Conservation (phyloP, 2,888 invertebrate genomes). For the Polymixis flavicincta region DNA sequence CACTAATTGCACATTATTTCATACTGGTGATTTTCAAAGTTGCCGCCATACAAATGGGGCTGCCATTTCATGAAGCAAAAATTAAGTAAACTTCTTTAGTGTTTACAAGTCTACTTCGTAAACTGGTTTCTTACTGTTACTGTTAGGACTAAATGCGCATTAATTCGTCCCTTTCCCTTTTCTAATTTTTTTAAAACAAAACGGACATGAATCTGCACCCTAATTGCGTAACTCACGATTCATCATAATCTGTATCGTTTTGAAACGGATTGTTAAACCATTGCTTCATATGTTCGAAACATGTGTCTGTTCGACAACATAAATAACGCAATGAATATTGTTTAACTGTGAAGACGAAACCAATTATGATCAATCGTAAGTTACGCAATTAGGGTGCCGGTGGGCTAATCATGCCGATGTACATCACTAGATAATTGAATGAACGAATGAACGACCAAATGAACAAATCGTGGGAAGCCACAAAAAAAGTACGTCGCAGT, state of each 20-base stretch:
- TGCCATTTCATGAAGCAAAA: slow-evolving; percentile 1
- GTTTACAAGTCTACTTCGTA: no score
- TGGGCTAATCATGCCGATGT: neutral
- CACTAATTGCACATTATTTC: neutral
- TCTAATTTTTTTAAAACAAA: neutral
- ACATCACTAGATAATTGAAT: neutral
- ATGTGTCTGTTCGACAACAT: no score
- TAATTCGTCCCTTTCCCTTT: neutral
- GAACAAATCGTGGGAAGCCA: no score
- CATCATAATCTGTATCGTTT: no score
- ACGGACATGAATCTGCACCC: neutral
- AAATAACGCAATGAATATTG: no score
- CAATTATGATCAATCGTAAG: no score
- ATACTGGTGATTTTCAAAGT: neutral
- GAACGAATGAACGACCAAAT: neutral
- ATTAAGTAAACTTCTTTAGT: neutral
- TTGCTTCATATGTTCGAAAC: no score
- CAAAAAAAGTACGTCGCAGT: neutral
- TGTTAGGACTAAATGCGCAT: neutral
- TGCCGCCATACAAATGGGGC: neutral
- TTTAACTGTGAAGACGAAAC: no score
- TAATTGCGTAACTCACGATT: no score
- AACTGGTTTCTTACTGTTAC: neutral
- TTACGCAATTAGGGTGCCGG: no score
- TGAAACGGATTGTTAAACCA: no score